Evolutionary conservation across 2,797 vertebrate species (phyloP).

Genomic region (Natrix natrix): DNA sequence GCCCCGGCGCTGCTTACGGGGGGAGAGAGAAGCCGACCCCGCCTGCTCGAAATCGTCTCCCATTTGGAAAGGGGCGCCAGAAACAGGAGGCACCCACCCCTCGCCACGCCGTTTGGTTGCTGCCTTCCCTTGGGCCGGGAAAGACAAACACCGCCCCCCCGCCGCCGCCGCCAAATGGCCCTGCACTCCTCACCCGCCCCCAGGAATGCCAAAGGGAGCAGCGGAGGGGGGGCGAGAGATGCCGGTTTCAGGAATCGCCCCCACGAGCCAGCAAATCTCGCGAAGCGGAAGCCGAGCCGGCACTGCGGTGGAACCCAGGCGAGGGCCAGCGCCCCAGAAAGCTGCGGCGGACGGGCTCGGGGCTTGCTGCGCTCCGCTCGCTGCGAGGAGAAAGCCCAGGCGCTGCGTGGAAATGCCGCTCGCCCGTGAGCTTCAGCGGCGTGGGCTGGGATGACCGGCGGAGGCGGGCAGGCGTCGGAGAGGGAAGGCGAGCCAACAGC

Average conservation of each 20-base stretch:
- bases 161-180: background rate
- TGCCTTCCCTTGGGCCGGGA: background rate
- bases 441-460: fast-evolving
- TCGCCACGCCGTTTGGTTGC: background rate
- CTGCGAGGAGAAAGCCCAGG: background rate
- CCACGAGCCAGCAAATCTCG: background rate
- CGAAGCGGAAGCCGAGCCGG: no score
- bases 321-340: background rate
- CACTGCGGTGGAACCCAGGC: background rate
- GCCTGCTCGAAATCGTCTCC: background rate
- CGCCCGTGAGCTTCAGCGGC: background rate
- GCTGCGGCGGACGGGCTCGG: background rate
- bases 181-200: background rate
- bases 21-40: background rate
- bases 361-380: background rate
- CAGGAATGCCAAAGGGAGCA: fast-evolving
- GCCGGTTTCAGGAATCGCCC: background rate
- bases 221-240: background rate
- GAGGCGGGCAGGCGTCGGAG: background rate
- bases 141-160: no score
- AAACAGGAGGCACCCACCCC: background rate
- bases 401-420: background rate
- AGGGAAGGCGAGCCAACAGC: background rate
- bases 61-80: background rate
- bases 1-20: background rate